phyloP scores from a whole-genome alignment of 2,113 vertebrate genomes.

The Geococcyx californianus region DNA sequence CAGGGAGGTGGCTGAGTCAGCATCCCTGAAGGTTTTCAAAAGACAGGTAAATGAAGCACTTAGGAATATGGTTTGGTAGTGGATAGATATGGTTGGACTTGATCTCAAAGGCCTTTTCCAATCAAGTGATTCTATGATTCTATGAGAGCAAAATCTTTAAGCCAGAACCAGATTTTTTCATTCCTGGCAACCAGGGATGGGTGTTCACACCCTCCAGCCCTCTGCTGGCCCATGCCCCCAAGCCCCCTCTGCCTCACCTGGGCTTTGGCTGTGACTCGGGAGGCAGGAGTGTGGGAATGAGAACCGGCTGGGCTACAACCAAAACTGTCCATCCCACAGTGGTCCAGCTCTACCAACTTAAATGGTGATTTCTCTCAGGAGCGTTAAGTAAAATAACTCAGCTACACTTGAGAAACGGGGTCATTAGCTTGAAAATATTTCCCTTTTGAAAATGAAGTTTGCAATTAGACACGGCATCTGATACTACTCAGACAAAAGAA shows the following conservation, averaged over 20 bases:
- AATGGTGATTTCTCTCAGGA: neutral
- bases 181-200: neutral
- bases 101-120: too few relatives aligned
- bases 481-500: neutral
- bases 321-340: neutral
- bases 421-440: neutral
- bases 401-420: neutral
- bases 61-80: too few relatives aligned
- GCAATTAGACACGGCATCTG: neutral
- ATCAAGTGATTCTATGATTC: too few relatives aligned
- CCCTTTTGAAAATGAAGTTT: neutral
- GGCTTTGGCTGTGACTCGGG: neutral
- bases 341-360: fast-evolving
- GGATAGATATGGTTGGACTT: too few relatives aligned
- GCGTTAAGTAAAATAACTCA: neutral
- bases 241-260: too few relatives aligned
- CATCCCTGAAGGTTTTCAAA: too few relatives aligned
- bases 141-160: neutral
- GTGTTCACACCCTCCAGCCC: neutral
- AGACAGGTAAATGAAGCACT: too few relatives aligned
- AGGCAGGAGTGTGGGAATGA: neutral
- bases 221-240: neutral
- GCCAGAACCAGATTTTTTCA: neutral
- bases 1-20: too few relatives aligned
- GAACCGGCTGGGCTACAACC: neutral